phyloP scores from a whole-genome alignment of 2,113 vertebrate genomes.

The Syrrhaptes paradoxus region DNA sequence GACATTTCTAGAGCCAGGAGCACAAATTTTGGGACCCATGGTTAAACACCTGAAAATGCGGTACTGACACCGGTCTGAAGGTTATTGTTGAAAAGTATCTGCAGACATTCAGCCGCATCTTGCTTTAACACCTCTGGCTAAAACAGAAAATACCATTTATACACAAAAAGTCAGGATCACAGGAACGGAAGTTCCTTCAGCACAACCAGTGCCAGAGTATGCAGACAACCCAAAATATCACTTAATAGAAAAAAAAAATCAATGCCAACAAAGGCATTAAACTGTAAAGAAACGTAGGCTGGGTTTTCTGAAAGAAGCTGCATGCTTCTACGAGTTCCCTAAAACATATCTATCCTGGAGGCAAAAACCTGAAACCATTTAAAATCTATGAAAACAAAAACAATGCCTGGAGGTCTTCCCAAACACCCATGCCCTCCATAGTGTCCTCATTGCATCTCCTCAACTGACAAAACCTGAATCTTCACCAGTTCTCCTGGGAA shows the following conservation, averaged over 20 bases:
- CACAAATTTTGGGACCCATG: not conserved
- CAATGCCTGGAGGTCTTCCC: constrained; percentile 17
- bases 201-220: not conserved
- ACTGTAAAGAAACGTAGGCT: not conserved
- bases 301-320: not conserved
- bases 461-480: not conserved
- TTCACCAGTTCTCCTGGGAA: constrained; percentile 14
- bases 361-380: constrained; percentile 19
- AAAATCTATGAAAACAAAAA: not conserved
- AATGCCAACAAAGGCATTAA: not conserved
- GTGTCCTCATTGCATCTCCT: not conserved
- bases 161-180: not conserved
- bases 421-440: not conserved
- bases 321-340: not conserved
- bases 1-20: not conserved
- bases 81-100: not conserved
- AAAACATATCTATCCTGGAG: not conserved
- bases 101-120: not conserved
- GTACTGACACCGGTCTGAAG: not conserved
- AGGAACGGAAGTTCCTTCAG: not conserved
- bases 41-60: not conserved
- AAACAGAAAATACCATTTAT: not conserved
- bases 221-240: not conserved
- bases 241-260: not conserved
- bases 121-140: not conserved